A percentile compares a stretch with the other conserved stretches of the same genome.
These are phyloP conservation scores for Strix aluco DNA, from an alignment of 2,113 vertebrate genomes.

Conservation along the genomic window DNA sequence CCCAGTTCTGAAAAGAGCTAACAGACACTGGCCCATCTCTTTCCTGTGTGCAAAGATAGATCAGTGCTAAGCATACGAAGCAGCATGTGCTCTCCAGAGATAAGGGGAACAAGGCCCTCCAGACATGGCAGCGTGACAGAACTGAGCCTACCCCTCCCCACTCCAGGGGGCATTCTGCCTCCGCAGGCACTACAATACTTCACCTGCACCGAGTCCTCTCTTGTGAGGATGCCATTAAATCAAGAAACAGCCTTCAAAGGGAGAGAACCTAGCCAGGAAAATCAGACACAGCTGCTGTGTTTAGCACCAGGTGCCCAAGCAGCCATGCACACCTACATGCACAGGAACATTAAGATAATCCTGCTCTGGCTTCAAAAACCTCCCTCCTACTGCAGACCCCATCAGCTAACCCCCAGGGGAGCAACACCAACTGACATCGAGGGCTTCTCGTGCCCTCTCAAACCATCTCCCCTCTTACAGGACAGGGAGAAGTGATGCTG, in stretches of 20 bases:
- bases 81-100: background rate
- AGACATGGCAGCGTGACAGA: accelerated
- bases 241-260: background rate
- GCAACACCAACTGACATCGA: accelerated
- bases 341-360: background rate
- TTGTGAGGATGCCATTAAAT: background rate
- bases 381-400: background rate
- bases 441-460: background rate
- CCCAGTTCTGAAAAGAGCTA: background rate
- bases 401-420: background rate
- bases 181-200: background rate
- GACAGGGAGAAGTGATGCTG: background rate
- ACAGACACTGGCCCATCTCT: background rate
- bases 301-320: background rate
- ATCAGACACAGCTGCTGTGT: background rate
- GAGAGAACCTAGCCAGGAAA: background rate
- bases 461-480: background rate
- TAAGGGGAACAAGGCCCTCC: background rate
- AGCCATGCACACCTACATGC: background rate
- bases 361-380: background rate
- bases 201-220: background rate
- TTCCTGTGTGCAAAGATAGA: background rate
- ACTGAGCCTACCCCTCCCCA: background rate
- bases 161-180: background rate
- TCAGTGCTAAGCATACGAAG: background rate